Percentiles rank a stretch among this genome's conserved stretches.
Evolutionary conservation across 2,888 invertebrate species (phyloP).

Genomic region (Gerris lacustris): DNA sequence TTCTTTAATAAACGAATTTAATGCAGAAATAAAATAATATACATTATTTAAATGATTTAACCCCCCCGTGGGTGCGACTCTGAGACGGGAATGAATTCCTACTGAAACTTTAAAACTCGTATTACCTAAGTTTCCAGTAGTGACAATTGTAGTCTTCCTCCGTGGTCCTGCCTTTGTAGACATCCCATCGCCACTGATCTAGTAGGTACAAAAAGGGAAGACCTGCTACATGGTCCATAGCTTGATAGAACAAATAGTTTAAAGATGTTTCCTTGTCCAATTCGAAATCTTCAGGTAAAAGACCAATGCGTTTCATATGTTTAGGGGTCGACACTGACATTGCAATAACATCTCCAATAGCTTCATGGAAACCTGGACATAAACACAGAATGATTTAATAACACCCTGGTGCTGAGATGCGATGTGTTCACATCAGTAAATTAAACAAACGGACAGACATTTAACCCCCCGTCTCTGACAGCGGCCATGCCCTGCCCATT

Average conservation of each 20-base stretch:
- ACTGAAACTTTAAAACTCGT: no score
- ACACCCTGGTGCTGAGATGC: no score
- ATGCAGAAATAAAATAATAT: no score
- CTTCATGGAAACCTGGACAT: constrained; percentile 54
- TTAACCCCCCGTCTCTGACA: no score
- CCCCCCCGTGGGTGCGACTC: no score
- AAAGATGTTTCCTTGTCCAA: constrained; percentile 50
- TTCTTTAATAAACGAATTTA: no score
- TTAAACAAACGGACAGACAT: background rate
- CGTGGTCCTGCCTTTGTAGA: constrained; percentile 50
- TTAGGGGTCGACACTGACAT: constrained; percentile 57
- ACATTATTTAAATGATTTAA: no score
- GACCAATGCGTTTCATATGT: constrained; percentile 53
- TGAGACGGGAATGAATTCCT: no score
- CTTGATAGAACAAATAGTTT: constrained; percentile 53
- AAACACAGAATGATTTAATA: background rate
- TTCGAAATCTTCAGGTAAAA: constrained; percentile 33
- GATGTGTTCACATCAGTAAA: no score
- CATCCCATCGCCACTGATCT: constrained; percentile 56
- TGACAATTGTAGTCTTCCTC: constrained; percentile 52
- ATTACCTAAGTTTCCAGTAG: constrained; percentile 49
- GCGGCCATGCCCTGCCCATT: no score
- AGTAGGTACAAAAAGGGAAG: constrained; percentile 57
- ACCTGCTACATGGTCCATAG: constrained; percentile 56
- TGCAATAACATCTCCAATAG: constrained; percentile 59